phyloP scores from a whole-genome alignment of 2,888 invertebrate genomes.

The Eurois occulta region DNA sequence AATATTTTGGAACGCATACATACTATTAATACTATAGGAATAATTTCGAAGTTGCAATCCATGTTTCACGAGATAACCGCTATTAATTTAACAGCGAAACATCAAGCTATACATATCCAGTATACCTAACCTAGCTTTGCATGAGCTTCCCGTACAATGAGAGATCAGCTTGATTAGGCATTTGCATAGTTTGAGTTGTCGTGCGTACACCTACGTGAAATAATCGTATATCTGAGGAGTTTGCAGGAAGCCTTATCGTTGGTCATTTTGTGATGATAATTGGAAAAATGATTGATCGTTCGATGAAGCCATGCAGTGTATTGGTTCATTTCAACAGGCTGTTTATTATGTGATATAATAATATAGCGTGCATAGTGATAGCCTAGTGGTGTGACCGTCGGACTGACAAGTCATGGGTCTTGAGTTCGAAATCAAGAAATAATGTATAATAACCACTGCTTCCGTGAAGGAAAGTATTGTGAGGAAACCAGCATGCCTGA shows the following conservation, averaged over 20 bases:
- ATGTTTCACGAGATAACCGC: background rate
- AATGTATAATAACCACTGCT: too few relatives aligned
- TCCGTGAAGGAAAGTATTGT: too few relatives aligned
- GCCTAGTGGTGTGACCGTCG: too few relatives aligned
- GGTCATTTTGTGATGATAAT: slow-evolving; percentile 37
- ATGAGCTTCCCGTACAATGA: too few relatives aligned
- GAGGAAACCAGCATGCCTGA: too few relatives aligned
- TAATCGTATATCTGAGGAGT: slow-evolving; percentile 23
- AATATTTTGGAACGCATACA: background rate
- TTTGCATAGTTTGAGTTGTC: too few relatives aligned
- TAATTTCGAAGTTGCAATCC: too few relatives aligned
- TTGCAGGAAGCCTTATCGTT: slow-evolving; percentile 28
- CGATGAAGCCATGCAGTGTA: slow-evolving; percentile 28
- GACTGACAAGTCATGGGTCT: too few relatives aligned
- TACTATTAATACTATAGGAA: background rate
- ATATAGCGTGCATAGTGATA: background rate
- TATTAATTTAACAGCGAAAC: background rate
- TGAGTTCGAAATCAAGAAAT: too few relatives aligned
- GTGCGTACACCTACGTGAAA: slow-evolving; percentile 4
- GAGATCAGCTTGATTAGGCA: too few relatives aligned
- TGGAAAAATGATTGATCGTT: slow-evolving; percentile 44
- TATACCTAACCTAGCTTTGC: too few relatives aligned
- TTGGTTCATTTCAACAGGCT: slow-evolving; percentile 19
- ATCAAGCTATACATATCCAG: too few relatives aligned
- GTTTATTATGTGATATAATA: background rate